Evolutionary conservation across 92 coral and sea anemone species (phyloP).

Genomic region (Palythoa grandis): DNA sequence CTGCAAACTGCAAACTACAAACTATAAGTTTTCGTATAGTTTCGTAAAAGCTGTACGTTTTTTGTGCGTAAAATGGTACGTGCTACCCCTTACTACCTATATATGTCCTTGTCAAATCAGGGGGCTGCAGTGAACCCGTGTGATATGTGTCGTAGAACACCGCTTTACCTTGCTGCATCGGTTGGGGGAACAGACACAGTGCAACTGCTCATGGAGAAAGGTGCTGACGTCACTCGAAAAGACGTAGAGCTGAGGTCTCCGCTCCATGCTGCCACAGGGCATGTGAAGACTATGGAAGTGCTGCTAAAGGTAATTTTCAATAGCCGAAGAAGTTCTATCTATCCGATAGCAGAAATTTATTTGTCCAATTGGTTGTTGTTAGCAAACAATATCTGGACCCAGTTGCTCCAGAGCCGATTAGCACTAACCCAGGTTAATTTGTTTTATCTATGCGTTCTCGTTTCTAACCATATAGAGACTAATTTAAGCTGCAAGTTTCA

Average conservation of each 20-base stretch:
- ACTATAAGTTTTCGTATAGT: too few species aligned
- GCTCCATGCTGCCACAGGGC: conserved; percentile 81
- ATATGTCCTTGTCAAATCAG: conserved; percentile 19
- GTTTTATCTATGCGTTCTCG: too few species aligned
- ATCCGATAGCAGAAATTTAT: too few species aligned
- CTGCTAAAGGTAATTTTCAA: conserved; percentile 62
- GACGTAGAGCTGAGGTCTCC: conserved; percentile 80
- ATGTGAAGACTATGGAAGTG: conserved; percentile 68
- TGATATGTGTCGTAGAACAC: conserved; percentile 73
- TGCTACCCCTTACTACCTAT: background rate
- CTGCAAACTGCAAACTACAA: too few species aligned
- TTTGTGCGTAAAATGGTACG: too few species aligned
- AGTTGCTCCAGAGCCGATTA: too few species aligned
- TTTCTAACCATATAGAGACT: too few species aligned
- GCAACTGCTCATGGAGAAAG: conserved; percentile 72
- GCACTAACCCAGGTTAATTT: too few species aligned
- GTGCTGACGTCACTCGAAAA: conserved; percentile 76
- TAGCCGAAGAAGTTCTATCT: background rate
- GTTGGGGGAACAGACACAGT: conserved; percentile 82
- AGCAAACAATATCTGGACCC: too few species aligned
- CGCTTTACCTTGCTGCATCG: conserved; percentile 76
- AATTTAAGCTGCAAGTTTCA: too few species aligned
- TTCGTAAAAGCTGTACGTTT: too few species aligned
- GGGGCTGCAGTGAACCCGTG: conserved; percentile 73
- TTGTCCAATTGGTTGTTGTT: too few species aligned